phyloP scores from a whole-genome alignment of 2,888 invertebrate species.

The Aphidoletes aphidimyza region DNA sequence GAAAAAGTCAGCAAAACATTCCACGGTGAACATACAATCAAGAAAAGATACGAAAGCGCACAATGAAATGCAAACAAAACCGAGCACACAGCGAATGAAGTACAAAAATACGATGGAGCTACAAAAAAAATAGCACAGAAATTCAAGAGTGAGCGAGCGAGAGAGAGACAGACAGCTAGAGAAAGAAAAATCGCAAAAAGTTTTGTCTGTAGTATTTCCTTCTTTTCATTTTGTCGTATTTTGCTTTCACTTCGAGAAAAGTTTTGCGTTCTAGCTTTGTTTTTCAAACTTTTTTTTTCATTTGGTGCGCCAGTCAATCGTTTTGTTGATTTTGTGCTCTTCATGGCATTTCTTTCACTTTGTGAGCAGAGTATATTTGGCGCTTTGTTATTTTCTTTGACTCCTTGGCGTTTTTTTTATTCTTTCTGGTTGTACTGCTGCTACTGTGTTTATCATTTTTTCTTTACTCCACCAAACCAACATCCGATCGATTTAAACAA shows the following conservation, averaged over 20 bases:
- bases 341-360: constrained; percentile 48
- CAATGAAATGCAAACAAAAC: constrained; percentile 50
- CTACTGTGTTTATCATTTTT: not conserved
- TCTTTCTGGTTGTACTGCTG: not conserved
- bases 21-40: constrained; percentile 41
- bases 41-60: constrained; percentile 33
- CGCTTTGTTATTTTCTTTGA: constrained; percentile 3
- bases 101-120: not conserved
- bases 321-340: constrained; percentile 45
- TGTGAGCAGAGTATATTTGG: constrained; percentile 22
- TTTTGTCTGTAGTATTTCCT: constrained; percentile 50
- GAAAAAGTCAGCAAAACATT: constrained; percentile 54
- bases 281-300: constrained; percentile 34
- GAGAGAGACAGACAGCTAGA: not conserved
- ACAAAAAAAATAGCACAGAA: not conserved
- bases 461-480: not conserved
- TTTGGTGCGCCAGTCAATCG: constrained; percentile 14
- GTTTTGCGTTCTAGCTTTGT: constrained; percentile 51
- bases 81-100: not conserved
- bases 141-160: not conserved
- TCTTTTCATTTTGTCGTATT: constrained; percentile 24
- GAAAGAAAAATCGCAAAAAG: constrained; percentile 32
- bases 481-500: not conserved
- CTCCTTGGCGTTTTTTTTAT: not conserved
- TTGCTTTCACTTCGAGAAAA: constrained; percentile 53